A percentile compares a stretch with the other conserved stretches of the same genome.
Evolutionary conservation across 2,888 invertebrate species (phyloP).

Genomic region (Ophion costatus): DNA sequence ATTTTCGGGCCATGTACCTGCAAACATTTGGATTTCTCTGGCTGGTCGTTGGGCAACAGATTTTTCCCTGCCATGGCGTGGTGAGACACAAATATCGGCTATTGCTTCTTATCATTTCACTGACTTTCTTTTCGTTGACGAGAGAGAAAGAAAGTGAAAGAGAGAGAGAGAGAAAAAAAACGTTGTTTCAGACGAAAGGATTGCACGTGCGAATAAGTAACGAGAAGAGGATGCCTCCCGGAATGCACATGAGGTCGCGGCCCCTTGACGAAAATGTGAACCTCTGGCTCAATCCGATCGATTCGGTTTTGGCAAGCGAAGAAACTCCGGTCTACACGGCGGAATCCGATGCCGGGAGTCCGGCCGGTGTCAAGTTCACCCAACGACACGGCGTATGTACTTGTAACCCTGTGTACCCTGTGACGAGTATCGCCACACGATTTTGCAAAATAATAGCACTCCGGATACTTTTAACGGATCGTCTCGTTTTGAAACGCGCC

Average conservation of each 20-base stretch:
- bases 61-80: no score
- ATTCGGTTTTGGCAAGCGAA: slow-evolving; percentile 34
- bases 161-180: no score
- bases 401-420: no score
- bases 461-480: no score
- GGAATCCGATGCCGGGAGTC: neutral
- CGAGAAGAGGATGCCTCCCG: neutral
- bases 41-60: no score
- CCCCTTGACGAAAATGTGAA: neutral
- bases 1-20: no score
- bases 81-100: no score
- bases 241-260: neutral
- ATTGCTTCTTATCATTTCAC: no score
- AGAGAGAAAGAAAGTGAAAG: no score
- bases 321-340: slow-evolving; percentile 56
- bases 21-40: no score
- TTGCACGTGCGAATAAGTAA: neutral
- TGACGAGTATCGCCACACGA: slow-evolving; percentile 12
- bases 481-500: neutral
- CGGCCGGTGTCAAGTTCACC: slow-evolving; percentile 1
- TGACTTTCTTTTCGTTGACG: no score
- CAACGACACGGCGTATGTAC: slow-evolving; percentile 8
- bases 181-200: no score
- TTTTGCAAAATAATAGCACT: neutral
- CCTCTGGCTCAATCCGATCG: slow-evolving; percentile 57